Base-by-base conservation (phyloP, 2,113 vertebrate species). In the Dendrocopos noguchii region DNA sequence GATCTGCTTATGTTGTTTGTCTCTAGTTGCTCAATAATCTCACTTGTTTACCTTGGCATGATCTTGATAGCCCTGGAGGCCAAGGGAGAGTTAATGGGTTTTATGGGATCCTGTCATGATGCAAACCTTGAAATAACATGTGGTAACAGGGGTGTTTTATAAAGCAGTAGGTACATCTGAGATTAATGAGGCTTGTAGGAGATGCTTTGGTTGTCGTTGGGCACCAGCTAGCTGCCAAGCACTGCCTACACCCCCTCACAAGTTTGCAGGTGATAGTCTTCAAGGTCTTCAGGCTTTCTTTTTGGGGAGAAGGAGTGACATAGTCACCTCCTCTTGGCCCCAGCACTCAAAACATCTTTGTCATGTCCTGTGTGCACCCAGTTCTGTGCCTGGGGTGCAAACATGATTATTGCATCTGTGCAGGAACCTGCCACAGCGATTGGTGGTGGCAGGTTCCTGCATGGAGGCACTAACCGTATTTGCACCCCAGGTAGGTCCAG, bases 31-130 rank as follows among this genome's bases (percentile, higher is more conserved):
- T 74, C 67, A 63, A 42, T 34, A 80, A 33, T 20, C 39, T 91
- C 19, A 0, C 42, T 88, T 63, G 21, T 91, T 80, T 82, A 60
- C 21, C 55, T 70, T 89, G 63, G 39, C 50, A 61, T 27, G 15
- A 31, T 81, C 93, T 46, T 44, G 52, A 42, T 52, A 87, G 46
- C 46, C 56, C 72, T 20, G 52, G 84, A 70, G 82, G 82, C 75
- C 63, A 87, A 71, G 33, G 68, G 72, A 85, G 56, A 87, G 18
- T 63, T 83, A 85, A 85, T 76, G 39, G 4, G 15, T 9, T 95
- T 73, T 59, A 31, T 9, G 68, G 33, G 19, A 83, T 56, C 67
- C 79, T 88, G 33, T 64, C 83, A 83, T 88, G 36, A 85, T 15
- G 21, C 72, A 64, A 18, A 80, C 33, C 14, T 74, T 4, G 1